A percentile compares a stretch with the other conserved stretches of the same genome.
These are phyloP conservation scores for Squalus acanthias DNA, from an alignment of 2,797 vertebrate species.

Conservation along the genomic window DNA sequence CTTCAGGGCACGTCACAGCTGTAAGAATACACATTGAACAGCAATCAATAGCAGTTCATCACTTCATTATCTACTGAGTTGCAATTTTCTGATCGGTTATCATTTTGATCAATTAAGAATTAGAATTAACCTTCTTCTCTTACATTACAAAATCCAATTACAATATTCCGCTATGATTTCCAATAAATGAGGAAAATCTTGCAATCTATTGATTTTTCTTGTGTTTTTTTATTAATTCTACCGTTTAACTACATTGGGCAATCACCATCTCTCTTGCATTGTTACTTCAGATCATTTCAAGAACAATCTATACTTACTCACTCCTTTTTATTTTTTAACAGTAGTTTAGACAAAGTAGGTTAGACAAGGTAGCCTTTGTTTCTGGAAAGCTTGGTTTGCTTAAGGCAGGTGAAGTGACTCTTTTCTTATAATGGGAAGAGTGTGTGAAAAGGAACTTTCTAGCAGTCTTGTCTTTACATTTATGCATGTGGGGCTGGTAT, in stretches of 20 bases:
- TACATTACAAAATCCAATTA: background rate
- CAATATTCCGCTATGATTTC: background rate
- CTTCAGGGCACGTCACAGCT: slow-evolving; percentile 86
- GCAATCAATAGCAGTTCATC: background rate
- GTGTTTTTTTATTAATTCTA: background rate
- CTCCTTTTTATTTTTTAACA: background rate
- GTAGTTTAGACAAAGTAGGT: background rate
- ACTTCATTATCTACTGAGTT: background rate
- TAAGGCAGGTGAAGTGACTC: background rate
- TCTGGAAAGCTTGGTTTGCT: background rate
- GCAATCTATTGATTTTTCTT: background rate
- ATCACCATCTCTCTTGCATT: background rate
- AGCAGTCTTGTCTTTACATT: background rate
- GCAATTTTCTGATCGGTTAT: background rate
- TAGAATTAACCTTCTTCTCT: background rate
- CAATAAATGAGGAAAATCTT: background rate
- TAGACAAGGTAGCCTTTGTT: background rate
- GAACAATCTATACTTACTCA: background rate
- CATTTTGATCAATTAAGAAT: background rate
- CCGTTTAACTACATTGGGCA: background rate
- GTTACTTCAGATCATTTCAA: background rate
- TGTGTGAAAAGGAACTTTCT: background rate
- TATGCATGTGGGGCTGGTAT: background rate
- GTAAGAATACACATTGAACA: slow-evolving; percentile 27
- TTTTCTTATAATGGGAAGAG: background rate